Evolutionary conservation across 2,113 vertebrate genomes (phyloP).

Genomic region (Vidua macroura): DNA sequence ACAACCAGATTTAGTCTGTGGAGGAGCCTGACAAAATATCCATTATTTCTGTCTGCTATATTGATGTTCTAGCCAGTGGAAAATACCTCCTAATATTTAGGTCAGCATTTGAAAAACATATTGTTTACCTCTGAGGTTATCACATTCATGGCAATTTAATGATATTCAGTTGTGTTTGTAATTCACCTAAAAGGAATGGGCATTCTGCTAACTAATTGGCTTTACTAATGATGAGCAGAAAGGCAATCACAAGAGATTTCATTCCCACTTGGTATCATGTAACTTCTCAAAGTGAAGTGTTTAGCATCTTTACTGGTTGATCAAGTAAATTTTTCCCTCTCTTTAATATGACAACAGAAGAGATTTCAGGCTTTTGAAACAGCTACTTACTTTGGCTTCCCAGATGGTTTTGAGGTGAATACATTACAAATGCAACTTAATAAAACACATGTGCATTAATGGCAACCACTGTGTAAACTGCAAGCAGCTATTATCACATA

Average conservation of each 20-base stretch:
- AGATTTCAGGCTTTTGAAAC: background rate
- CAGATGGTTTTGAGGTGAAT: background rate
- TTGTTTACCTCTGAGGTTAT: background rate
- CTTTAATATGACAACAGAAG: background rate
- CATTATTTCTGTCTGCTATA: background rate
- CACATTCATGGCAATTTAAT: background rate
- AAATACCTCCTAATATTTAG: background rate
- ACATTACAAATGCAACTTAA: background rate
- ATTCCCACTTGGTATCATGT: background rate
- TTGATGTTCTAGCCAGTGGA: background rate
- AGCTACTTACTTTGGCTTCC: background rate
- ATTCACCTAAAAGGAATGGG: background rate
- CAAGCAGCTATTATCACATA: conserved; percentile 34
- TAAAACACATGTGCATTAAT: background rate
- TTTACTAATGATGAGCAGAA: background rate
- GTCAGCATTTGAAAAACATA: background rate
- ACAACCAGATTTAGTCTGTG: background rate
- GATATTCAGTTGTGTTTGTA: background rate
- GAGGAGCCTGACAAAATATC: background rate
- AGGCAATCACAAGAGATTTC: background rate
- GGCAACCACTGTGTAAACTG: background rate
- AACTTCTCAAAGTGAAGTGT: background rate
- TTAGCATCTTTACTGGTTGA: background rate
- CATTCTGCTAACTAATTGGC: background rate
- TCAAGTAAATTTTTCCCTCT: background rate